A percentile compares a stretch with the other conserved stretches of the same genome.
Evolutionary conservation across 1,140 invertebrate genomes (phyloP).

Genomic region (Micrasema longulum): DNA sequence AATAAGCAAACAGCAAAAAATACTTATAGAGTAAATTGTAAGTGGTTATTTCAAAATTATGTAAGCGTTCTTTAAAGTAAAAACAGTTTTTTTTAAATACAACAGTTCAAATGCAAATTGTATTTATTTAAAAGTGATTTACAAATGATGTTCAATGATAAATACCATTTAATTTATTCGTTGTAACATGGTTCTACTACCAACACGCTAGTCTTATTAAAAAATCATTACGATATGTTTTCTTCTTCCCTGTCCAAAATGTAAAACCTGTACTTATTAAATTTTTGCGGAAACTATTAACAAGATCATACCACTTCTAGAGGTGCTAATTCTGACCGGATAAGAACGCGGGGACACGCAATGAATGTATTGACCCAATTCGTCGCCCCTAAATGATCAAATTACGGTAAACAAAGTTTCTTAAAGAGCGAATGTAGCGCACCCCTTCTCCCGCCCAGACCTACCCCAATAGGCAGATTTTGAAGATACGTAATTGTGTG

Average conservation of each 20-base stretch:
- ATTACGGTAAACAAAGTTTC: slow-evolving; percentile 4
- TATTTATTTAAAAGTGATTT: no score
- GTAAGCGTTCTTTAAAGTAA: no score
- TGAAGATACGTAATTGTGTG: no score
- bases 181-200: neutral
- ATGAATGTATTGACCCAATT: slow-evolving; percentile 18
- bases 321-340: neutral
- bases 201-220: slow-evolving; percentile 16
- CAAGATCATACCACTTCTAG: neutral
- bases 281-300: slow-evolving; percentile 9
- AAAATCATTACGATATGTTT: slow-evolving; percentile 2
- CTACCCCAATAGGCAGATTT: neutral
- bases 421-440: slow-evolving; percentile 2
- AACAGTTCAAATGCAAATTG: no score
- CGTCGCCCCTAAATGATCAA: slow-evolving; percentile 2
- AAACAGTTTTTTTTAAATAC: no score
- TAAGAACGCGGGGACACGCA: neutral
- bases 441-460: neutral
- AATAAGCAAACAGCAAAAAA: no score
- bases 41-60: no score
- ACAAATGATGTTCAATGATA: no score
- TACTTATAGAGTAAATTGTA: no score
- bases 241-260: neutral
- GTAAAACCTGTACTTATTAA: neutral
- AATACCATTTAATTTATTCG: neutral